phyloP scores from a whole-genome alignment of 92 coral and sea anemone species.

The Montipora capitata region DNA sequence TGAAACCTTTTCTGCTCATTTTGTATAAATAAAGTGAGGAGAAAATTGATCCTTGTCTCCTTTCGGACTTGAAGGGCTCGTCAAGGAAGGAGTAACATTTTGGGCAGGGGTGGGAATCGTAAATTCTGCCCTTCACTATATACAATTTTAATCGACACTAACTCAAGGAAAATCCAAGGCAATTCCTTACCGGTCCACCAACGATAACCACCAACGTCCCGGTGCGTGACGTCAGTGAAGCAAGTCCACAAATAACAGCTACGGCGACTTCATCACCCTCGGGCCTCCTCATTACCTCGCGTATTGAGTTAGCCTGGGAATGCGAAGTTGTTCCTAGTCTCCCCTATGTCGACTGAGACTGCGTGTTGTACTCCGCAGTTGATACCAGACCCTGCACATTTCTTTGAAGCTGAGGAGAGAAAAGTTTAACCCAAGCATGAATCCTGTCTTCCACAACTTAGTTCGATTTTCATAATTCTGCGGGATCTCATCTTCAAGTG shows the following conservation, averaged over 20 bases:
- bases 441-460: neutral
- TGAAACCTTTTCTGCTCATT: too few relatives aligned
- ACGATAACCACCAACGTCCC: conserved; percentile 89
- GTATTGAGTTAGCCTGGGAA: conserved; percentile 25
- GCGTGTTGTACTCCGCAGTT: conserved; percentile 11
- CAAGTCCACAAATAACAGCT: conserved; percentile 93
- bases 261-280: conserved; percentile 92
- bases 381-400: conserved; percentile 76
- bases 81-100: too few relatives aligned
- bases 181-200: conserved; percentile 94
- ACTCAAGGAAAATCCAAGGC: too few relatives aligned
- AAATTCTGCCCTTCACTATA: too few relatives aligned
- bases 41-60: too few relatives aligned
- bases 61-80: too few relatives aligned
- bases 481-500: too few relatives aligned
- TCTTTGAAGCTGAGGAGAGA: conserved; percentile 66
- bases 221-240: conserved; percentile 97
- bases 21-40: too few relatives aligned
- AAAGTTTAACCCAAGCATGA: neutral
- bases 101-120: too few relatives aligned
- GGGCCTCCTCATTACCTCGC: conserved; percentile 57
- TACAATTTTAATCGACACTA: too few relatives aligned
- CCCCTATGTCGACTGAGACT: conserved; percentile 38
- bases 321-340: conserved; percentile 37
- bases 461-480: too few relatives aligned